These are phyloP conservation scores for Zosterops hypoxanthus DNA, from an alignment of 2,113 vertebrate species.

Conservation along the genomic window DNA sequence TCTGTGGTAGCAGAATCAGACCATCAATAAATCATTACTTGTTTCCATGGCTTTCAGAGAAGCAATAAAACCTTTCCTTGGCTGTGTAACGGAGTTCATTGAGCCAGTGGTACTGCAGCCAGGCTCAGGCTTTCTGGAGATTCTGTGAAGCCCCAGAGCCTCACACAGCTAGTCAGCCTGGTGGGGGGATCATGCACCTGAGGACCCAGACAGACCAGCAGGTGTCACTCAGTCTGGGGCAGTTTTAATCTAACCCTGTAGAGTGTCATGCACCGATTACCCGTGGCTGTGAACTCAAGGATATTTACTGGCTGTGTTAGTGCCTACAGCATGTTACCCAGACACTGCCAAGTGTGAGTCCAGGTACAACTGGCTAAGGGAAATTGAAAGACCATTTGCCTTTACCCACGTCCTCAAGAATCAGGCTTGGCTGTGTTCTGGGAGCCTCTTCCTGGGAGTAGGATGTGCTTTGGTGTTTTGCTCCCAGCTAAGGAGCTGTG, in stretches of 20 bases:
- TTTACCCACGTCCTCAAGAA: background rate
- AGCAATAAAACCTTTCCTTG: background rate
- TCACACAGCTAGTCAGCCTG: rapidly evolving
- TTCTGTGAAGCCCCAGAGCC: no score
- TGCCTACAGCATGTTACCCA: background rate
- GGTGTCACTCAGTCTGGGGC: background rate
- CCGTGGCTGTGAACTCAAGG: rapidly evolving
- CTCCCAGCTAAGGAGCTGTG: background rate
- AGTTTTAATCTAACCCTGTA: background rate
- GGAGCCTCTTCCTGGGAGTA: background rate
- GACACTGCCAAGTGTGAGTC: background rate
- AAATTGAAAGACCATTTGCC: background rate
- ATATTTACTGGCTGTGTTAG: background rate
- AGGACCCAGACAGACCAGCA: background rate
- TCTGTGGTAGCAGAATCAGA: background rate
- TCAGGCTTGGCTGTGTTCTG: rapidly evolving
- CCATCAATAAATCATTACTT: background rate
- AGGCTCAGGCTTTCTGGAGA: background rate
- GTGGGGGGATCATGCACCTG: background rate
- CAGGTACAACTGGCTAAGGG: background rate
- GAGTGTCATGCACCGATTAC: rapidly evolving
- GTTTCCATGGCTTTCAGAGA: background rate
- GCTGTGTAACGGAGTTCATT: background rate
- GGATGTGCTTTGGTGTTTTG: background rate
- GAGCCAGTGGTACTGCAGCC: background rate